Base-by-base conservation (phyloP, 1,140 invertebrate genomes). In the Drosophila yakuba region DNA sequence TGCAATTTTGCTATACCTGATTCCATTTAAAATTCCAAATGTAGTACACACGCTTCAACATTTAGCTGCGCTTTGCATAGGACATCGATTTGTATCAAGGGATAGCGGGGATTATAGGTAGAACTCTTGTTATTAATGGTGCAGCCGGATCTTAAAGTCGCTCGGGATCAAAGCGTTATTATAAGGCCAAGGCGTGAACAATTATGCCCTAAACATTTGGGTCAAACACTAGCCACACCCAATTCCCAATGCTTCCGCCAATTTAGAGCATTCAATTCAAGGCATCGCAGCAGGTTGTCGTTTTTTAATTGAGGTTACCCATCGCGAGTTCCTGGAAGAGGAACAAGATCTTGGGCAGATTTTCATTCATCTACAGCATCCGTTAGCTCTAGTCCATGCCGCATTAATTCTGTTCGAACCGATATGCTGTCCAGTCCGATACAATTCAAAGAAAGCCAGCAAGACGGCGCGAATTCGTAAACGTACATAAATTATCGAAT, bases 201-300 rank as follows among this genome's bases (percentile, higher is more conserved):
- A 88, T 88, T 88, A 89, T 77, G 71, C 44, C 62, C 83, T 41
- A 88, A 88, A 86, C 83, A 86, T 88, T 86, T 79, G 79, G 71
- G 61, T 82, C 83, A 88, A 86, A 88, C 69, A 86, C 17, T 51
- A 69, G 74, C 38, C 17, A 88, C 83, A 61, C 74, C 80, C 39
- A 38, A 39, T 28, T 43, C 11, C 59, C 17, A n/a, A 15, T 48
- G 68, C 82, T 88, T 86, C 83, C 83, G 83, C 83, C 79, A 88
- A 88, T 83, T 76, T 68, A 58, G 43, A 72, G 67, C 36, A 71
- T 47, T 71, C 52, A 58, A 71, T 71, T 50, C 67, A 43, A 51
- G 36, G 51, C 73, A 69, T 35, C 81, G 12, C 83, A 86, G 83
- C 83, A 82, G 83, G 83, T 66, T 88, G 63, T 77, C 84, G 12